Evolutionary conservation across 30 jellyfish, hydroid and myxozoan species (phyloP), one percentile per base, ranked within the genome.

Genomic region (Hydractinia echinata): DNA sequence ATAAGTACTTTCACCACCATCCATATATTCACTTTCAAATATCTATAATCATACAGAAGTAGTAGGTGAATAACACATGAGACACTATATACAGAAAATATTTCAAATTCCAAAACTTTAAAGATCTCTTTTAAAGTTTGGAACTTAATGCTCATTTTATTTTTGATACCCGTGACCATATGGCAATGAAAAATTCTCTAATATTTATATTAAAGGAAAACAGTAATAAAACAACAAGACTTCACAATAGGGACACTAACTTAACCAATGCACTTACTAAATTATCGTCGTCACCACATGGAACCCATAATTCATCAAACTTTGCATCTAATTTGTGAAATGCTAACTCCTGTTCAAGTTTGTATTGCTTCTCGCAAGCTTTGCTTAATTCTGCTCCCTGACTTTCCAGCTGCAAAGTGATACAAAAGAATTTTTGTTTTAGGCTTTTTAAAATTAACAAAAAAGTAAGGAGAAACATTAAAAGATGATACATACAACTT

Each of bases 281-380:
- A 11, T 66, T 18, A 49, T 49, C 83, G 51, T 10, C 73, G n/a
- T 74, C 20, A 18, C 13, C 13, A 19, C 54, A 48, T 10, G 61
- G 69, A 19, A 74, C 72, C 85, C 92, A 81, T 48, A 91, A 79
- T 10, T 85, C 97, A 51, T 86, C 96, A 72, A 85, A 91, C 64
- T 91, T 91, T 21, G 97, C 92, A 73, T 91, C 97, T 48, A 91
- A 84, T 71, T 91, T 91, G 86, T 85, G 82, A 79, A 91, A 91
- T 1, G 92, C 94, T 10, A 91, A 76, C 69, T 91, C 97, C 76
- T 91, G 97, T 67, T 91, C 97, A 49, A 91, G 83, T 81, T 85
- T 85, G 77, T 54, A 91, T 66, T 91, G 97, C 82, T 86, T 91
- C 55, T 83, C 96, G 55, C 96, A 86, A 3, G 97, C 97, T 77